Base-by-base conservation (phyloP, 2,888 invertebrate genomes). In the Drosophila neutralis region DNA sequence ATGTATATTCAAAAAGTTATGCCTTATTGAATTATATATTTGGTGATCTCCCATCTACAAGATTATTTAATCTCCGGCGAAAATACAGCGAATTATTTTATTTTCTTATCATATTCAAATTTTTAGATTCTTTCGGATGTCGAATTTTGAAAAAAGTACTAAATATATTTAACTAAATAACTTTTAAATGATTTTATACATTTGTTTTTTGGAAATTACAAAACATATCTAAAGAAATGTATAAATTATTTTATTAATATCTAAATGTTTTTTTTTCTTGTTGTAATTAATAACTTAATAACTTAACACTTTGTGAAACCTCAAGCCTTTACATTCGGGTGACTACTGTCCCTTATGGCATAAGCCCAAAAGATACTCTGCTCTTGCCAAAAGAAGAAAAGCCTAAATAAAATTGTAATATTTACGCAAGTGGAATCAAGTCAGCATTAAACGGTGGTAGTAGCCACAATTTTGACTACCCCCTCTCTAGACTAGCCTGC, bases 371-470 rank as follows among this genome's bases (percentile, higher is more conserved):
- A 56, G 27, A 21, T 58, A 59, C 51, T 48, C 36, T 35, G 6
- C n/a, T 31, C 48, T 62, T 21, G 62, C 40, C 38, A 49, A 38
- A n/a, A 29, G 29, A 40, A 31, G 2, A n/a, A 51, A 45, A 45
- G 27, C 27, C 35, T 2, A 18, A 21, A 42, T 57, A 42, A 13
- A 56, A 56, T 67, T 77, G 57, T 51, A 74, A 58, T 74, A 72
- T 83, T 81, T 76, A 78, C 82, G 78, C 76, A 73, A 59, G 73
- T 73, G 80, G 80, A 89, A 90, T 76, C 83, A 83, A 87, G 87
- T 85, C 83, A 85, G 75, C 59, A 60, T 83, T 82, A 83, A 73
- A 76, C 76, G 83, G 87, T 82, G 79, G 65, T 58, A 58, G 67
- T 29, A 53, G 54, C 58, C 69, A 33, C 49, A 64, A 24, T 33